Evolutionary conservation across 2,113 vertebrate species (phyloP).

Genomic region (Martes martes): DNA sequence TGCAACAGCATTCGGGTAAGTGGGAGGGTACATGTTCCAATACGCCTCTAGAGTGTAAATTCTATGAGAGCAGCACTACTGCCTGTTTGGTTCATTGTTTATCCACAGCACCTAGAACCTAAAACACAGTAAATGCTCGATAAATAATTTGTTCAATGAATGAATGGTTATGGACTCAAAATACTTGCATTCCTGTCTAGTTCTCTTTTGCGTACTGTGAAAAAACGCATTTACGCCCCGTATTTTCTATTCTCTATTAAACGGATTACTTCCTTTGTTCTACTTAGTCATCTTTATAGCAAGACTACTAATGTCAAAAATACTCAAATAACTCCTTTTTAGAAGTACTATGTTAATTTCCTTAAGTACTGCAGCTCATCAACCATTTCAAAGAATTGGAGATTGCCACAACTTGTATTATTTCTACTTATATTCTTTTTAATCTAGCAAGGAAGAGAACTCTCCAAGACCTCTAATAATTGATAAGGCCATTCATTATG

Average conservation of each 20-base stretch:
- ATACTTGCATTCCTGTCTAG: not conserved
- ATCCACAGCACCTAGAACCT: not conserved
- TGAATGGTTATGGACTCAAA: not conserved
- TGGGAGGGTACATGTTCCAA: not conserved
- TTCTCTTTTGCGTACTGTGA: not conserved
- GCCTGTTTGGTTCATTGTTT: not conserved
- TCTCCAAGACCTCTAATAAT: not conserved
- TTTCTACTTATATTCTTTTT: slow-evolving; percentile 46
- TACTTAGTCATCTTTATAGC: slow-evolving; percentile 25
- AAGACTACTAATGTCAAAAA: slow-evolving; percentile 17
- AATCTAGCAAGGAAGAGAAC: slow-evolving; percentile 33
- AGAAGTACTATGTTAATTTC: slow-evolving; percentile 17
- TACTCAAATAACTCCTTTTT: slow-evolving; percentile 17
- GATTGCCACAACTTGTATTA: not conserved
- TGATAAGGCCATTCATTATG: slow-evolving; percentile 2
- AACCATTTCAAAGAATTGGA: not conserved
- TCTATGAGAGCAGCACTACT: not conserved
- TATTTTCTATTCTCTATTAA: not conserved
- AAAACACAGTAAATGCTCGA: not conserved
- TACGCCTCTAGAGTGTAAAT: not conserved
- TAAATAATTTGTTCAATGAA: not conserved
- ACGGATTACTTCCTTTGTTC: not conserved
- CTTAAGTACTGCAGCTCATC: not conserved
- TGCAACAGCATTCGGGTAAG: not conserved
- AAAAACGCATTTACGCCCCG: not conserved